Base-by-base conservation (phyloP, 2,888 invertebrate species). In the Leptopilina syphax region DNA sequence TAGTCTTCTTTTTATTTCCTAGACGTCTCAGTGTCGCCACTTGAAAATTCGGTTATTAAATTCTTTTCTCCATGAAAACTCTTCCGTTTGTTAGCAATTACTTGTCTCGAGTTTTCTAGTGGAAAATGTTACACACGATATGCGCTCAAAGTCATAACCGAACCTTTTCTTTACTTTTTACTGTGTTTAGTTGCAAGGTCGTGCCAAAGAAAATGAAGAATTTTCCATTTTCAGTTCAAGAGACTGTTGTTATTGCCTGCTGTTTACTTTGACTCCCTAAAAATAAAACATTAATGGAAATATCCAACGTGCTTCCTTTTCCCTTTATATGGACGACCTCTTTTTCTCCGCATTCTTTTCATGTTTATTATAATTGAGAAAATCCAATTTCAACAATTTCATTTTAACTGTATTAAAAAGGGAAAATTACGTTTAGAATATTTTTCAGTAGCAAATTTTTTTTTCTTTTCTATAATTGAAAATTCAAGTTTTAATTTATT, bases 41-140 rank as follows among this genome's bases (percentile, higher is more conserved):
- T 73, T 9, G 57, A 57, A 73, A 73, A 73, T 73, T 73, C 34
- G 57, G 34, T 73, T 73, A 73, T 73, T 57, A 73, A 73, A 73
- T 73, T 73, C 73, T 73, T 57, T 57, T 57, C 54, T 73, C 8
- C 54, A n/a, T 73, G 54, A 73, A 73, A 73, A 24, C 73, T 10
- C 73, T 34, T 27, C 54, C 54, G 54, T 73, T 73, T 73, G 57
- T 73, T 34, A 50, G 73, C 34, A 73, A 73, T 73, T 73, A 73
- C 73, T 73, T n/a, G 13, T 9, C 63, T 24, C 7, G 60, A 50
- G 27, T 27, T 73, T 57, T 73, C 12, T 6, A 73, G 57, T 73
- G n/a, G 13, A 70, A 50, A 54, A 68, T 24, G 54, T 70, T 70
- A 47, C 27, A 47, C 70, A 50, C 27, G 54, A 54, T 57, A 73